Evolutionary conservation across 2,888 invertebrate genomes (phyloP), one percentile per base, ranked within the genome.

Genomic region (Harpalus rufipes): DNA sequence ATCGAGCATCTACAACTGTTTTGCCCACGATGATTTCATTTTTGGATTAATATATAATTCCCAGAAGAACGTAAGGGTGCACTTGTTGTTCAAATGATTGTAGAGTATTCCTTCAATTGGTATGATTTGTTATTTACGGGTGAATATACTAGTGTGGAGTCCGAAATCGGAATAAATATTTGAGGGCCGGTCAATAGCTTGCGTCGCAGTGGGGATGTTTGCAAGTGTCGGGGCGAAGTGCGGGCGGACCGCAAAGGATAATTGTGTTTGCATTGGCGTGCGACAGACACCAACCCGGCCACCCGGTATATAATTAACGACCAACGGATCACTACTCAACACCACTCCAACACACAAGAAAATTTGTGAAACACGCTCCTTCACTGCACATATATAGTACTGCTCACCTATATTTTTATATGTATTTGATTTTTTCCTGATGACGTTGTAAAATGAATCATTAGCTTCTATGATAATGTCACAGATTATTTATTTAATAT

Each of bases 241-340:
- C 63, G 81, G 21, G 58, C 74, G 18, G 18, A 61, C 76, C 72
- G 83, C 74, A 76, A 76, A 59, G 83, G 83, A 83, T 83, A 83
- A 83, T 83, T 83, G 83, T 83, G 83, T 83, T 83, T 83, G 83
- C 83, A 63, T 76, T 76, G 21, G 56, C 56, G 32, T 39, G 18
- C 74, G 18, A 39, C 74, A 74, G 18, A 41, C 41, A 51, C 16
- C 51, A 41, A 39, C 39, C 58, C 39, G 25, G 41, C 59, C 16
- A 41, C 61, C 68, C 68, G 68, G 76, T 83, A 61, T 83, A 83
- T 83, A 76, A 83, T 76, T 76, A 83, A 83, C 83, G 83, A 83
- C 44, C 39, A 16, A 51, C 59, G 10, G 76, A 83, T 83, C 83
- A 76, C 83, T 76, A 83, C 76, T 83, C 83, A 83, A 51, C 44